phyloP scores from a whole-genome alignment of 2,113 vertebrate species.

The Vidua chalybeata region DNA sequence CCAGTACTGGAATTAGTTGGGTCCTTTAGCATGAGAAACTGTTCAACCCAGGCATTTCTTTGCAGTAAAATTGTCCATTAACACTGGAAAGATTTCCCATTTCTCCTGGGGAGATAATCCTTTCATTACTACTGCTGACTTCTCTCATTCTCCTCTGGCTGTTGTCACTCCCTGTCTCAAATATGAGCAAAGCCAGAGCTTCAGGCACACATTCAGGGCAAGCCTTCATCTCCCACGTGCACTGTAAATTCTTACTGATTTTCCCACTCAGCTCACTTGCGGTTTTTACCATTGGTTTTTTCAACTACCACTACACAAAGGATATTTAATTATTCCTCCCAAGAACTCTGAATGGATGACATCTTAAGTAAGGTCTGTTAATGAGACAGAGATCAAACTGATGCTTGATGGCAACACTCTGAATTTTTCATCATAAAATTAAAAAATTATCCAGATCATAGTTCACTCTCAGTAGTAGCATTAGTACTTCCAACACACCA shows the following conservation, averaged over 20 bases:
- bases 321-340: neutral
- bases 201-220: neutral
- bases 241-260: neutral
- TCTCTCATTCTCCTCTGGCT: neutral
- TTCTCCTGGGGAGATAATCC: neutral
- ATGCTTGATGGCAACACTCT: neutral
- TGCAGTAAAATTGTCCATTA: neutral
- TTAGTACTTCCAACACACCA: neutral
- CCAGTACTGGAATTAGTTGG: neutral
- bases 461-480: neutral
- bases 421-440: neutral
- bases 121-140: neutral
- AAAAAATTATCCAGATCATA: neutral
- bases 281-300: neutral
- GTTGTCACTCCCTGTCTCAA: neutral
- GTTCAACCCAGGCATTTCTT: neutral
- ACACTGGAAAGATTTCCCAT: neutral
- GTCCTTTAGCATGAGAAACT: neutral
- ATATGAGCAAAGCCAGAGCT: neutral
- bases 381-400: neutral
- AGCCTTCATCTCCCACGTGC: neutral
- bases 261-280: neutral
- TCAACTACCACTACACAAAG: neutral
- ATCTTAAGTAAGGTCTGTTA: neutral
- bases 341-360: neutral